Conservation (phyloP, 2,888 invertebrate species). For the Agriotes lineatus region DNA sequence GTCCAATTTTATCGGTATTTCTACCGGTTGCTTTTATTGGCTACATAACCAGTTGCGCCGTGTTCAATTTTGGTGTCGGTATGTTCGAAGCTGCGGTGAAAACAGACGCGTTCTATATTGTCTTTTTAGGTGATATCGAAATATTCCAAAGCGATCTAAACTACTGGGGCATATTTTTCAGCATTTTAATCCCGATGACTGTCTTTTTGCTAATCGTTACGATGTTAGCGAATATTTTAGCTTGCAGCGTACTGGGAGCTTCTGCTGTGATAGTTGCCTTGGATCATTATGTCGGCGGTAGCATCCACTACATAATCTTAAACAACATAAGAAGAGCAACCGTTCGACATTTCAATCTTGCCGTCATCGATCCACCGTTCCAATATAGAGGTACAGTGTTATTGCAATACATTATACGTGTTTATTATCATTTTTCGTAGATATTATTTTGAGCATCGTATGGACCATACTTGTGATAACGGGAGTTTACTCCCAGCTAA, state of each 20-base stretch:
- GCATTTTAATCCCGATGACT: slow-evolving; percentile 68
- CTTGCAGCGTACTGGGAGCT: slow-evolving; percentile 74
- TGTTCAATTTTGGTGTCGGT: slow-evolving; percentile 75
- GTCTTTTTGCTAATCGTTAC: slow-evolving; percentile 68
- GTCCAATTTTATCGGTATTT: slow-evolving; percentile 73
- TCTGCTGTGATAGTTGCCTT: slow-evolving; percentile 73
- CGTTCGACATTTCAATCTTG: slow-evolving; percentile 71
- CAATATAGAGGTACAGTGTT: slow-evolving; percentile 70
- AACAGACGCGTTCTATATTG: slow-evolving; percentile 20
- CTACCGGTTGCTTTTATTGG: slow-evolving; percentile 73
- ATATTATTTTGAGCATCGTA: slow-evolving; percentile 68
- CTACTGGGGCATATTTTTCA: slow-evolving; percentile 75
- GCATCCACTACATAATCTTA: slow-evolving; percentile 76
- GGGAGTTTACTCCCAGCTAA: slow-evolving; percentile 71
- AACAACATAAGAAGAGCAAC: slow-evolving; percentile 76
- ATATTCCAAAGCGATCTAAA: slow-evolving; percentile 70
- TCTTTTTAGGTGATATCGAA: slow-evolving; percentile 66
- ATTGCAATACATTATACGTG: slow-evolving; percentile 50
- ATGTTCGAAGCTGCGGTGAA: slow-evolving; percentile 54
- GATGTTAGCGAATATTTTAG: slow-evolving; percentile 72
- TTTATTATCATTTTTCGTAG: slow-evolving; percentile 63
- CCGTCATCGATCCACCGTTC: slow-evolving; percentile 72
- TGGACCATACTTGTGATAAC: slow-evolving; percentile 70
- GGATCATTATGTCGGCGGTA: slow-evolving; percentile 75
- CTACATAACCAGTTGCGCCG: slow-evolving; percentile 71